These are phyloP conservation scores for Pyrocephalus nanus DNA, from an alignment of 2,797 vertebrate genomes.

Conservation along the genomic window DNA sequence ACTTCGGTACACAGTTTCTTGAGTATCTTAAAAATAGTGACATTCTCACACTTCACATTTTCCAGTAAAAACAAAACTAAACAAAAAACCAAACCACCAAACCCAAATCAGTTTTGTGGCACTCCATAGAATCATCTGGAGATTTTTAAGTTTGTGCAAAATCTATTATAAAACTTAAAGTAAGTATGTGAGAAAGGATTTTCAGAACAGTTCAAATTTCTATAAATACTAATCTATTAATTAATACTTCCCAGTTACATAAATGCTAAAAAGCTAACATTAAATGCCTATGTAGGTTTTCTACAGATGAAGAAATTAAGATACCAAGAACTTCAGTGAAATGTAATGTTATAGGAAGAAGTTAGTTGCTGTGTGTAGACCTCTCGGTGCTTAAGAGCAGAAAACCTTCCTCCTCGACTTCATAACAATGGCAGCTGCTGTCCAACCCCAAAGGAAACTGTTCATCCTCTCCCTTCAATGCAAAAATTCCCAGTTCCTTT, in stretches of 20 bases:
- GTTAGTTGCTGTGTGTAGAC: background rate
- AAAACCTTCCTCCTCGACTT: background rate
- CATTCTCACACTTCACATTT: background rate
- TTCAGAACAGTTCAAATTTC: background rate
- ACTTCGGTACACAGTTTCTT: background rate
- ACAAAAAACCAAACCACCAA: background rate
- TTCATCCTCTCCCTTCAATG: background rate
- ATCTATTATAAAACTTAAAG: background rate
- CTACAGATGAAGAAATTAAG: background rate
- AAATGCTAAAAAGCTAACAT: background rate
- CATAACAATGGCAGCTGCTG: background rate
- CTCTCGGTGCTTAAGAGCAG: background rate
- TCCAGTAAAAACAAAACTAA: background rate
- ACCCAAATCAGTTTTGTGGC: background rate
- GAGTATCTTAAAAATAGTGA: background rate
- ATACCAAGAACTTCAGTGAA: background rate
- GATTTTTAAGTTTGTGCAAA: background rate
- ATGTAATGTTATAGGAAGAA: background rate
- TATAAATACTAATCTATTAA: background rate
- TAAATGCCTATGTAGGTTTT: background rate
- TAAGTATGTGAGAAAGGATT: background rate
- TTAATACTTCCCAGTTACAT: background rate
- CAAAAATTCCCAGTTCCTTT: background rate
- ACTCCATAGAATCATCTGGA: background rate
- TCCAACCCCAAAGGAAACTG: background rate